Percentiles rank a stretch among this genome's conserved stretches.
phyloP scores from a whole-genome alignment of 2,113 vertebrate genomes.

The Rhizomys pruinosus region DNA sequence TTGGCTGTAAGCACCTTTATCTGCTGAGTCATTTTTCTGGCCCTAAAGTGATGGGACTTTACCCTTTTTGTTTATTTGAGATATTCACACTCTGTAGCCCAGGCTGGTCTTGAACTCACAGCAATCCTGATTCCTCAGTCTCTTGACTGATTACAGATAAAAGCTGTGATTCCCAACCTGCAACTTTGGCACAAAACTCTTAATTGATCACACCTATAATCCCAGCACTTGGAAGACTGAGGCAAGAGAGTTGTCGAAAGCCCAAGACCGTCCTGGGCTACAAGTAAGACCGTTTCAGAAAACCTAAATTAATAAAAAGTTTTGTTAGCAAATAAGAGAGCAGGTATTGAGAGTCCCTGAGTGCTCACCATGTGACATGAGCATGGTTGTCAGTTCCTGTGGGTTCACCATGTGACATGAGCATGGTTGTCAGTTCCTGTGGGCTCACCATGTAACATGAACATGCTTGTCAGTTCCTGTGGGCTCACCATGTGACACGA shows the following conservation, averaged over 20 bases:
- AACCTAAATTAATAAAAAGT: no score
- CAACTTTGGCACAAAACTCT: neutral
- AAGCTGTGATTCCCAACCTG: neutral
- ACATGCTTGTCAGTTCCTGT: neutral
- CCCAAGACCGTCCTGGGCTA: neutral
- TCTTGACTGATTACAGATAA: neutral
- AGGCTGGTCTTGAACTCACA: neutral
- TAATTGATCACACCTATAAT: neutral
- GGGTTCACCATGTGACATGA: neutral
- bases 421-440: neutral
- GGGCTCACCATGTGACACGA: neutral
- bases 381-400: neutral
- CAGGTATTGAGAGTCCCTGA: neutral
- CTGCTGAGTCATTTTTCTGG: neutral
- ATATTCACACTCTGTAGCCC: neutral
- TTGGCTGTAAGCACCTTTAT: neutral
- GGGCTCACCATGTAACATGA: no score
- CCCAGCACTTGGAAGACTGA: neutral
- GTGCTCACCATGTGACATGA: neutral
- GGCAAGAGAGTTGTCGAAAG: neutral
- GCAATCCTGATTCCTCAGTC: neutral
- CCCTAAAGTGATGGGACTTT: no score
- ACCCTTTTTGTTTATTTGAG: neutral
- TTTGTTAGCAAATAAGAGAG: neutral
- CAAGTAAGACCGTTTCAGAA: neutral